These are phyloP conservation scores for Chironomus tepperi DNA, from an alignment of 1,140 invertebrate genomes.

Conservation along the genomic window DNA sequence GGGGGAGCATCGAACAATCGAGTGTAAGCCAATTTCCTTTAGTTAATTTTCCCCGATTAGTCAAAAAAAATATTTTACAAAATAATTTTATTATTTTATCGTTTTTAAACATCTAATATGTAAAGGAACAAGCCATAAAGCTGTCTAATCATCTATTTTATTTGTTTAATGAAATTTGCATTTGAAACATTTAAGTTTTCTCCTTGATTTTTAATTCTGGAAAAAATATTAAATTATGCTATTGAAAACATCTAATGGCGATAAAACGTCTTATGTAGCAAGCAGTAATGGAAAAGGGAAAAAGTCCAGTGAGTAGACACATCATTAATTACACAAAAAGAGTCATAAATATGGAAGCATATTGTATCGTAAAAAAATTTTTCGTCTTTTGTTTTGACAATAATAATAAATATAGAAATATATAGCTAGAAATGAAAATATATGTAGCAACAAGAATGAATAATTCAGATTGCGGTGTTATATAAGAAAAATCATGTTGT, in stretches of 20 bases:
- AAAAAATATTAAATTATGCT: constrained; percentile 7
- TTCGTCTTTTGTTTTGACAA: neutral
- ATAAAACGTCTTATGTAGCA: neutral
- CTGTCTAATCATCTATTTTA: no score
- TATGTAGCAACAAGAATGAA: neutral
- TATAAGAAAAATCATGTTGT: neutral
- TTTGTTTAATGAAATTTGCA: no score
- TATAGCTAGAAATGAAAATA: neutral
- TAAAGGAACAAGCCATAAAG: no score
- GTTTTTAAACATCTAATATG: no score
- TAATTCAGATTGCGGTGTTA: neutral
- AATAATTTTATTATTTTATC: no score
- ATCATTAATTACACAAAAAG: neutral
- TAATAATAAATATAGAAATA: neutral
- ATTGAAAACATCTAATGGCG: constrained; percentile 2
- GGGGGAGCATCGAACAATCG: no score
- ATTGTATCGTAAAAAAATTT: neutral
- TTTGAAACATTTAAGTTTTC: neutral
- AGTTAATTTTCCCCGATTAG: no score
- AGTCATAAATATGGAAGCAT: neutral
- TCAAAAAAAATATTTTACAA: no score
- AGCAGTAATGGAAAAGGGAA: neutral
- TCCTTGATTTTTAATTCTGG: neutral
- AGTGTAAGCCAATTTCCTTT: no score
- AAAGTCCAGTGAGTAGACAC: neutral